A percentile compares a stretch with the other conserved stretches of the same genome.
These are phyloP conservation scores for Caenorhabditis macrosperma DNA, from an alignment of 2,888 invertebrate species.

Conservation along the genomic window DNA sequence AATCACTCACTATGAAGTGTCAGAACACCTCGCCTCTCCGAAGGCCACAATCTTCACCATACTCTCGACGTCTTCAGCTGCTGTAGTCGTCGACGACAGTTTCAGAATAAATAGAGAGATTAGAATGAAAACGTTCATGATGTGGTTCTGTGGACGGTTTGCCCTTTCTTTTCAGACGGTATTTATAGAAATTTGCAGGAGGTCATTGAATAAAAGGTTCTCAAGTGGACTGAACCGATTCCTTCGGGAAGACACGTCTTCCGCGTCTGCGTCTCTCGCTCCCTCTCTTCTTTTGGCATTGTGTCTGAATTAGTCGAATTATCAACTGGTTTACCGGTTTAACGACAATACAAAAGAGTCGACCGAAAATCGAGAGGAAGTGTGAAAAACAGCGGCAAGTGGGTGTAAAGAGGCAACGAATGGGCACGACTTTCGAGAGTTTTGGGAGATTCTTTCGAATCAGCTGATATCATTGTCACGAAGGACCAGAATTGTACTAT, in stretches of 20 bases:
- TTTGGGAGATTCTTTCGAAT: no score
- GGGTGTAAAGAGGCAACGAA: conserved; percentile 20
- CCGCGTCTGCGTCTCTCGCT: conserved; percentile 18
- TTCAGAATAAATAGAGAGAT: conserved; percentile 12
- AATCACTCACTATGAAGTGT: conserved; percentile 55
- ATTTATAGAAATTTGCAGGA: conserved; percentile 19
- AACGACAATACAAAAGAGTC: conserved; percentile 9
- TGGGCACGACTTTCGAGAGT: no score
- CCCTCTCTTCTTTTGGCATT: neutral
- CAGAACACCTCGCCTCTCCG: conserved; percentile 49
- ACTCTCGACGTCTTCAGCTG: neutral
- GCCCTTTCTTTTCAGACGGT: neutral
- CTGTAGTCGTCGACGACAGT: no score
- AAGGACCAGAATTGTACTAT: no score
- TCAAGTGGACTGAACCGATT: conserved; percentile 38
- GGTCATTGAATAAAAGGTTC: conserved; percentile 25
- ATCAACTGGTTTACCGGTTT: conserved; percentile 47
- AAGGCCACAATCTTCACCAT: conserved; percentile 47
- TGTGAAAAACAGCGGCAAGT: neutral
- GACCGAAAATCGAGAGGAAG: conserved; percentile 25
- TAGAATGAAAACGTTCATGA: neutral
- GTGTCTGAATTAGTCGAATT: conserved; percentile 41
- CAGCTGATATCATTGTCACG: no score
- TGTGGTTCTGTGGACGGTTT: neutral
- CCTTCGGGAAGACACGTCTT: conserved; percentile 26